phyloP scores from a whole-genome alignment of 2,113 vertebrate genomes.

The Serinus canaria region DNA sequence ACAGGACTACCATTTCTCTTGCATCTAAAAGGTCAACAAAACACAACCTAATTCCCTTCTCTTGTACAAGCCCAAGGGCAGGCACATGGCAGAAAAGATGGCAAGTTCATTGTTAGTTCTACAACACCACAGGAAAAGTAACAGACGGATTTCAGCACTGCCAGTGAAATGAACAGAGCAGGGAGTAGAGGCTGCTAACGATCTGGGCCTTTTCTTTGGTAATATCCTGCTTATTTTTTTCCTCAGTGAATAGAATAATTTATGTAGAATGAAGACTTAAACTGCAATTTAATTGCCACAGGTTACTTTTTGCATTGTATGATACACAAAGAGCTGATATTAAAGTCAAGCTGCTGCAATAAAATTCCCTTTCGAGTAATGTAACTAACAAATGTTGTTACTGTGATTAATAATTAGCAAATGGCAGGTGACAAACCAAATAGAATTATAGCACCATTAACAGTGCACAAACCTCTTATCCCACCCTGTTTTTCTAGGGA shows the following conservation, averaged over 20 bases:
- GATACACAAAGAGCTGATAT: background rate
- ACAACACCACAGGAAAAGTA: background rate
- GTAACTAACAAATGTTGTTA: background rate
- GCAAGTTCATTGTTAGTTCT: background rate
- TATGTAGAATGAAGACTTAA: background rate
- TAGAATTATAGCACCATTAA: background rate
- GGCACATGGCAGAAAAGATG: background rate
- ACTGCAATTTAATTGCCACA: constrained; percentile 20
- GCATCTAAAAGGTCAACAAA: constrained; percentile 34
- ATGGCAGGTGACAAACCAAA: constrained; percentile 12
- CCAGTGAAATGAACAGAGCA: background rate
- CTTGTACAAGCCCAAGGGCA: background rate
- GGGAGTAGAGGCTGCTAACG: background rate
- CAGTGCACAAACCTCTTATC: background rate
- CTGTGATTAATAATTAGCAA: constrained; percentile 22
- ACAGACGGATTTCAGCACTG: background rate
- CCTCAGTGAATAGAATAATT: background rate
- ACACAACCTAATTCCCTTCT: background rate
- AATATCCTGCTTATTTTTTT: background rate
- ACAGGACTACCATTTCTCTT: background rate
- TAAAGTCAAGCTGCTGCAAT: constrained; percentile 28
- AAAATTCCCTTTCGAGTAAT: constrained; percentile 23
- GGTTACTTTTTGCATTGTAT: constrained; percentile 12
- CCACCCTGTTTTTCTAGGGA: background rate
- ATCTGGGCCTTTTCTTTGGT: background rate